A percentile compares a stretch with the other conserved stretches of the same genome.
Evolutionary conservation across 2,888 invertebrate genomes (phyloP).

Genomic region (Morpho achilles): DNA sequence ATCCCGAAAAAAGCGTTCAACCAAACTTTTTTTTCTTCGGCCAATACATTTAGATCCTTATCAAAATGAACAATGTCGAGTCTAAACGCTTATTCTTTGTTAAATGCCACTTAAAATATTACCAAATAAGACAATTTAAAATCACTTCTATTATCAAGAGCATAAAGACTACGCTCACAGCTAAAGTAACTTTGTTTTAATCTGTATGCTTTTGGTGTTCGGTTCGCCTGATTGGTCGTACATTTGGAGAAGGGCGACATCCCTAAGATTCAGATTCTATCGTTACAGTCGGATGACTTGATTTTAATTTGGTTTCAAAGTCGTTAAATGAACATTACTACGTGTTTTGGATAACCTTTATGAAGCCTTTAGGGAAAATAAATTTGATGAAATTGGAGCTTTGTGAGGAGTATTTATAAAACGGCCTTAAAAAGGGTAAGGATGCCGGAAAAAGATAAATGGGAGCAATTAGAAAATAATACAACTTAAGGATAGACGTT

Average conservation of each 20-base stretch:
- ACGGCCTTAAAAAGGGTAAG: constrained; percentile 23
- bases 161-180: constrained; percentile 24
- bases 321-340: constrained; percentile 26
- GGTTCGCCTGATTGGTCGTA: constrained; percentile 61
- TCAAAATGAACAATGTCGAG: constrained; percentile 33
- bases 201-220: constrained; percentile 61
- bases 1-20: constrained; percentile 24
- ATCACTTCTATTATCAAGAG: constrained; percentile 27
- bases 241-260: constrained; percentile 47
- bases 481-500: constrained; percentile 4
- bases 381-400: constrained; percentile 21
- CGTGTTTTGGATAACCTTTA: constrained; percentile 29
- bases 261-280: constrained; percentile 61
- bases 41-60: constrained; percentile 33
- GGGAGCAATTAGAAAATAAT: constrained; percentile 17
- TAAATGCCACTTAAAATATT: constrained; percentile 22
- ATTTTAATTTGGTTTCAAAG: constrained; percentile 51
- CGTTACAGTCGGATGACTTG: constrained; percentile 55
- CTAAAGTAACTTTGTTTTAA: constrained; percentile 30
- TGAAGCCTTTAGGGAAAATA: constrained; percentile 21
- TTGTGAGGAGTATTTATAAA: constrained; percentile 20
- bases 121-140: constrained; percentile 22
- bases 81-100: constrained; percentile 32
- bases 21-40: constrained; percentile 28
- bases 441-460: constrained; percentile 21